phyloP scores from a whole-genome alignment of 2,888 invertebrate species.

The Diadegma fenestrale region DNA sequence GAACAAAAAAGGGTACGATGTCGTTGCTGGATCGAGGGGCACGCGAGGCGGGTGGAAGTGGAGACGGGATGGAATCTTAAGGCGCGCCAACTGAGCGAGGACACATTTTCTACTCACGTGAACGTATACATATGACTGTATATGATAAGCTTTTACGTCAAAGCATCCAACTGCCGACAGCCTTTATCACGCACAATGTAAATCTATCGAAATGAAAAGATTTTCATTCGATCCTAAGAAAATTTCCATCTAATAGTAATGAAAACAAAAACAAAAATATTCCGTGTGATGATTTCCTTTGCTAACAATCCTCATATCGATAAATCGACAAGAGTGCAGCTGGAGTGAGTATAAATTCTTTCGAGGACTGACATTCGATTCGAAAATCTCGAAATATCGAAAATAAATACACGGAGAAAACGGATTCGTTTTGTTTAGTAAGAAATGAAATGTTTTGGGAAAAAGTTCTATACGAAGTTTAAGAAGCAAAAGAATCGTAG shows the following conservation, averaged over 20 bases:
- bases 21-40: slow-evolving; percentile 47
- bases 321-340: too few relatives aligned
- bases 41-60: slow-evolving; percentile 30
- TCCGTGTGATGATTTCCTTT: too few relatives aligned
- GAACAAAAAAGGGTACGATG: background rate
- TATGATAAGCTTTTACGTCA: slow-evolving; percentile 11
- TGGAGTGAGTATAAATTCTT: too few relatives aligned
- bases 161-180: background rate
- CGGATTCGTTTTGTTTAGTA: too few relatives aligned
- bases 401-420: too few relatives aligned
- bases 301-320: too few relatives aligned
- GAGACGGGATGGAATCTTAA: slow-evolving; percentile 58
- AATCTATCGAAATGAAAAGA: background rate
- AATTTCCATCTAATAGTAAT: background rate
- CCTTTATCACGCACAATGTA: background rate
- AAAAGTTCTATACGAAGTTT: too few relatives aligned
- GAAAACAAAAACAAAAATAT: background rate
- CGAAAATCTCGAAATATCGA: too few relatives aligned
- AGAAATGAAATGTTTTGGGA: too few relatives aligned
- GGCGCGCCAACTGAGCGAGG: slow-evolving; percentile 53
- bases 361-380: too few relatives aligned
- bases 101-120: slow-evolving; percentile 52
- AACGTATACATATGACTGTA: slow-evolving; percentile 21
- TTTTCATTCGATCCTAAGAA: background rate
- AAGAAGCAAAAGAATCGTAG: too few relatives aligned